These are phyloP conservation scores for Hoplostethus atlanticus DNA, from an alignment of 2,797 vertebrate species.

Conservation along the genomic window DNA sequence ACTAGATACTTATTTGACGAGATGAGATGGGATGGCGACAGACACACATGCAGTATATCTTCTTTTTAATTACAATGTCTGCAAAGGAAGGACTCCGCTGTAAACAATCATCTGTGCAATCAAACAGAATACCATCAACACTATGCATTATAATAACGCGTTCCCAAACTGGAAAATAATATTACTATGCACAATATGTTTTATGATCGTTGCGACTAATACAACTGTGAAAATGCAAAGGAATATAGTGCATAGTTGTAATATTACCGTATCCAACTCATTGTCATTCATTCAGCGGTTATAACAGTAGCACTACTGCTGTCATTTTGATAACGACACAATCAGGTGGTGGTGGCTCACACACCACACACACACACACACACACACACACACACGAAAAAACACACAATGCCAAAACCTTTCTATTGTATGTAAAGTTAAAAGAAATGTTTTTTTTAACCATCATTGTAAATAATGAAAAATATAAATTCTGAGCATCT, in stretches of 20 bases:
- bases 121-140: conserved; percentile 74
- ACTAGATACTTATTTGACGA: conserved; percentile 81
- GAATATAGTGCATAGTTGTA: conserved; percentile 3
- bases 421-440: conserved; percentile 37
- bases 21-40: conserved; percentile 80
- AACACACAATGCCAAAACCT: conserved; percentile 11
- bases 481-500: conserved; percentile 29
- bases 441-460: conserved; percentile 3
- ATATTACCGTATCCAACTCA: conserved; percentile 3
- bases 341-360: conserved; percentile 34
- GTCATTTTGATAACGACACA: conserved; percentile 54
- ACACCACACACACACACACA: conserved; percentile 46
- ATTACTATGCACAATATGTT: conserved; percentile 45
- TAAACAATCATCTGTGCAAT: conserved; percentile 87
- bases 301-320: conserved; percentile 7
- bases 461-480: conserved; percentile 32
- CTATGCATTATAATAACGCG: conserved; percentile 54
- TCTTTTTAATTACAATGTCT: conserved; percentile 88
- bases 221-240: conserved; percentile 28
- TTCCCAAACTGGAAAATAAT: conserved; percentile 55
- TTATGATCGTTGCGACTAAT: conserved; percentile 28
- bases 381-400: conserved; percentile 18
- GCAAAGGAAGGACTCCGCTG: conserved; percentile 78
- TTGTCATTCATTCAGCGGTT: conserved; percentile 31
- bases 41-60: conserved; percentile 73